phyloP scores from a whole-genome alignment of 2,113 vertebrate genomes.

The Condylura cristata region DNA sequence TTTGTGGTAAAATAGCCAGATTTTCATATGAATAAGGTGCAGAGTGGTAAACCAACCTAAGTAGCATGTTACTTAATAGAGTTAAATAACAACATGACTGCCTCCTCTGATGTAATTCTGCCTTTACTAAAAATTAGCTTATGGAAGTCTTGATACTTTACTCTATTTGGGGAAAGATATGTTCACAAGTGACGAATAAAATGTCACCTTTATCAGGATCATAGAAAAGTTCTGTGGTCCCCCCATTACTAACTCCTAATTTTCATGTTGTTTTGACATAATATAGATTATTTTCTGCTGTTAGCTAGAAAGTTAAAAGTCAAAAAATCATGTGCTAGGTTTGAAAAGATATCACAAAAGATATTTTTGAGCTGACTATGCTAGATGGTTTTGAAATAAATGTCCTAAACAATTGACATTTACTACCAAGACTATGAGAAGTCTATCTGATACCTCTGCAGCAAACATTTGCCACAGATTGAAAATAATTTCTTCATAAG shows the following conservation, averaged over 20 bases:
- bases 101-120: neutral
- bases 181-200: neutral
- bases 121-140: conserved; percentile 1
- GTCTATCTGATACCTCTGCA: neutral
- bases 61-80: no score
- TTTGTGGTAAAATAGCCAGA: neutral
- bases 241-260: neutral
- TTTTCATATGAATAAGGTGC: neutral
- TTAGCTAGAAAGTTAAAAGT: neutral
- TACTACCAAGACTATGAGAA: neutral
- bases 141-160: neutral
- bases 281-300: neutral
- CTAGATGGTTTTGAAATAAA: neutral
- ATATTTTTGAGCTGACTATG: conserved; percentile 18
- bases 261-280: conserved; percentile 24
- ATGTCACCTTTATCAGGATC: neutral
- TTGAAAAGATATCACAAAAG: conserved; percentile 1
- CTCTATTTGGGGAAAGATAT: neutral
- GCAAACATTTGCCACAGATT: neutral
- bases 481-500: conserved; percentile 17
- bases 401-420: neutral
- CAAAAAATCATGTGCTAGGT: neutral
- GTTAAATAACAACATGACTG: neutral
- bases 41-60: neutral
- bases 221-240: neutral